Evolutionary conservation across 1,140 invertebrate species (phyloP).

Genomic region (Pissodes strobi): DNA sequence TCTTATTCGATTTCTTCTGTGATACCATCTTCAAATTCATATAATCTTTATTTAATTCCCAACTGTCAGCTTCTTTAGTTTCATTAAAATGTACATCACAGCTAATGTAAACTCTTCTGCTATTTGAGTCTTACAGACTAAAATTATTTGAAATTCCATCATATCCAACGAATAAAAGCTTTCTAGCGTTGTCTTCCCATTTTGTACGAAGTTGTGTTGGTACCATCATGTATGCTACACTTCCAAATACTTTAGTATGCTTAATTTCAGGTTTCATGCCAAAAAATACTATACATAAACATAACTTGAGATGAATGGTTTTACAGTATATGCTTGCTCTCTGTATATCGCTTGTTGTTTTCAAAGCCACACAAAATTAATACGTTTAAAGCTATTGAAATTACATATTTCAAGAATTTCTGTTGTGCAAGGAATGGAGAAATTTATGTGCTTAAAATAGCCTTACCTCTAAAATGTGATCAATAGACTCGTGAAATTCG

Average conservation of each 20-base stretch:
- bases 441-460: not conserved
- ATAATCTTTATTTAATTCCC: constrained; percentile 7
- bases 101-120: constrained; percentile 38
- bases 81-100: constrained; percentile 48
- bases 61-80: constrained; percentile 16
- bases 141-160: constrained; percentile 20
- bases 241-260: constrained; percentile 48
- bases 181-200: constrained; percentile 24
- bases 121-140: constrained; percentile 38
- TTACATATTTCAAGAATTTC: too few relatives aligned
- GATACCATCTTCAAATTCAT: not conserved
- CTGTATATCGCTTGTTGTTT: too few relatives aligned
- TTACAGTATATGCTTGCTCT: too few relatives aligned
- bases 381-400: too few relatives aligned
- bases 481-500: constrained; percentile 87
- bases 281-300: too few relatives aligned
- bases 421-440: not conserved
- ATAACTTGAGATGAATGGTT: too few relatives aligned
- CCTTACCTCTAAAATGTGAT: constrained; percentile 87
- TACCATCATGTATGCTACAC: constrained; percentile 37
- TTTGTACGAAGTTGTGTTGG: constrained; percentile 30
- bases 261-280: constrained; percentile 26
- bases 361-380: too few relatives aligned
- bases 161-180: constrained; percentile 37
- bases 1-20: not conserved